These are phyloP conservation scores for Tragelaphus strepsiceros DNA, from an alignment of 2,113 vertebrate genomes.

Conservation along the genomic window DNA sequence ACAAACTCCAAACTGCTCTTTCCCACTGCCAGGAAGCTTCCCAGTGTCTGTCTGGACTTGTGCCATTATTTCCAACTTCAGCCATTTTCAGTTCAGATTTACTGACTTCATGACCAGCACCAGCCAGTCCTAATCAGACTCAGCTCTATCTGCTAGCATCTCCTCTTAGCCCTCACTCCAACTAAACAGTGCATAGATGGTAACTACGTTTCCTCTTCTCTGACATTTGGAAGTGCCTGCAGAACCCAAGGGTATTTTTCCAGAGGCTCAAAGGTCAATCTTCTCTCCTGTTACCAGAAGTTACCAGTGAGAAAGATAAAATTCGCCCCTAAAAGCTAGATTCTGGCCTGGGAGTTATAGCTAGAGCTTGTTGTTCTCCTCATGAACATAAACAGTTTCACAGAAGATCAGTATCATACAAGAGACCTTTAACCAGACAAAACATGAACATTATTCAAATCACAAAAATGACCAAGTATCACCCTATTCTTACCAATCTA, in stretches of 20 bases:
- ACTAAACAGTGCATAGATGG: background rate
- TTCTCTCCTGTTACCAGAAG: background rate
- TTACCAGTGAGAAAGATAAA: background rate
- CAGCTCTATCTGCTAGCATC: background rate
- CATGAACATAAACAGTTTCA: background rate
- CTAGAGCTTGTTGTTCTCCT: background rate
- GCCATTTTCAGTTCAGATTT: background rate
- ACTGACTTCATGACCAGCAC: background rate
- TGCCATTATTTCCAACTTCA: background rate
- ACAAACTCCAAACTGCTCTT: background rate
- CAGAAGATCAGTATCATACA: background rate
- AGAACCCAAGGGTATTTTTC: background rate
- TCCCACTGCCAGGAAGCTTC: background rate
- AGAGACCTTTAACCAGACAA: background rate
- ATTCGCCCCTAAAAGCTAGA: background rate
- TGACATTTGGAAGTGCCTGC: background rate
- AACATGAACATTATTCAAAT: background rate
- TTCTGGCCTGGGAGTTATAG: background rate
- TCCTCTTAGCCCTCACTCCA: background rate
- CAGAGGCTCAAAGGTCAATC: background rate
- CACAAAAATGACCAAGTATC: background rate
- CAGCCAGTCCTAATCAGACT: background rate
- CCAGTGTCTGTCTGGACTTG: background rate
- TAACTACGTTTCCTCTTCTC: background rate
- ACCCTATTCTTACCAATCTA: background rate